Evolutionary conservation across 1,140 invertebrate species (phyloP).

Genomic region (Hydropsyche tenuis): DNA sequence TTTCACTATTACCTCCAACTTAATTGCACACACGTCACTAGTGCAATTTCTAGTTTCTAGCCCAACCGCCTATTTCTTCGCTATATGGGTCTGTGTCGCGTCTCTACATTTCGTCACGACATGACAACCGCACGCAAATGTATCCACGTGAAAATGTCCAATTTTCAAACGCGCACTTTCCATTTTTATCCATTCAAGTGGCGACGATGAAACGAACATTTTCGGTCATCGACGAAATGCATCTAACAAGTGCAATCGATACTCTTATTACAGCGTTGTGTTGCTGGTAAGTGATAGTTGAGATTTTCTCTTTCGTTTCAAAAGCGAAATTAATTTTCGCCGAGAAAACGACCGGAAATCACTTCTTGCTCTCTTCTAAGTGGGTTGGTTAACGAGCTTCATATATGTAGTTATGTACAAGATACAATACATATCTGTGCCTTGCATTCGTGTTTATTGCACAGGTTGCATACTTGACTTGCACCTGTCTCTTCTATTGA

Average conservation of each 20-base stretch:
- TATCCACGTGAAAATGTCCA: not conserved
- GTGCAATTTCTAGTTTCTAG: conserved; percentile 38
- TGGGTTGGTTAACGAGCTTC: conserved; percentile 29
- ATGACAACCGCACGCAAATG: not conserved
- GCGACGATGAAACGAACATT: too few relatives aligned
- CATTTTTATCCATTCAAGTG: too few relatives aligned
- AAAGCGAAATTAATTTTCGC: conserved; percentile 41
- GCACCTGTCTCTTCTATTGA: too few relatives aligned
- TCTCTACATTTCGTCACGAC: not conserved
- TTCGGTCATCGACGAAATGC: too few relatives aligned
- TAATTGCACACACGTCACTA: conserved; percentile 32
- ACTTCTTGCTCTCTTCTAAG: conserved; percentile 28
- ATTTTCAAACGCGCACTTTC: too few relatives aligned
- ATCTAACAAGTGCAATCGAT: too few relatives aligned
- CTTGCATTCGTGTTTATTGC: not conserved
- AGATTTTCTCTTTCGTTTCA: conserved; percentile 39
- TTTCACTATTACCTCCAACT: conserved; percentile 36
- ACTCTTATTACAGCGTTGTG: too few relatives aligned
- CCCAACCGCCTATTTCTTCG: conserved; percentile 6
- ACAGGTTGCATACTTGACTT: not conserved
- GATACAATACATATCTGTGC: not conserved
- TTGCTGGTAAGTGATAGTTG: not conserved
- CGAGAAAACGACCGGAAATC: conserved; percentile 40
- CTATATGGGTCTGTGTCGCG: conserved; percentile 17
- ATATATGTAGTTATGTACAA: not conserved